phyloP scores from a whole-genome alignment of 2,797 vertebrate genomes.

The Stomatorhinus walkeri region DNA sequence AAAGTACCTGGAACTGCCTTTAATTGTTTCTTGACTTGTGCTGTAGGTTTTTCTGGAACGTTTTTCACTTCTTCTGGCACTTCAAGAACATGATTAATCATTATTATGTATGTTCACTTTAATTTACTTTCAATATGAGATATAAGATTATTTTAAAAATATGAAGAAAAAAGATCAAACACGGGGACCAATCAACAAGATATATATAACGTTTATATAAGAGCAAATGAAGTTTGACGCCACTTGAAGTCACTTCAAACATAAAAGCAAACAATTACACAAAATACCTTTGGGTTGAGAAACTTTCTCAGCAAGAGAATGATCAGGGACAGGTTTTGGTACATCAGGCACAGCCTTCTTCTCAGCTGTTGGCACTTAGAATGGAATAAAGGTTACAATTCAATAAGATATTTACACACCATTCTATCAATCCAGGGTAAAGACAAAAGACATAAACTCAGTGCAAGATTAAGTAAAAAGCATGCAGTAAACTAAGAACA shows the following conservation, averaged over 20 bases:
- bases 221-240: not conserved
- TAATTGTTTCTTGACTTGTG: not conserved
- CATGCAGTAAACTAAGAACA: not conserved
- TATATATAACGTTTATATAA: not conserved
- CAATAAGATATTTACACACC: not conserved
- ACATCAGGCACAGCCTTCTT: slow-evolving; percentile 31
- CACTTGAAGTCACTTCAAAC: not conserved
- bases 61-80: not conserved
- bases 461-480: not conserved
- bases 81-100: not conserved
- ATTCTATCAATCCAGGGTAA: not conserved
- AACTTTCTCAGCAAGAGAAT: slow-evolving; percentile 53
- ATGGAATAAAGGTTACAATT: not conserved
- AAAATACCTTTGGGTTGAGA: slow-evolving; percentile 69
- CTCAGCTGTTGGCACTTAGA: slow-evolving; percentile 47
- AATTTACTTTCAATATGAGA: not conserved
- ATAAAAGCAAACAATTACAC: not conserved
- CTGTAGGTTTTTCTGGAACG: not conserved
- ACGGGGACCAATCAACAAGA: not conserved
- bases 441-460: not conserved
- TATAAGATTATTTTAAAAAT: not conserved
- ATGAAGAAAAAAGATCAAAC: not conserved
- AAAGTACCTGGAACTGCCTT: not conserved
- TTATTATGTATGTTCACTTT: not conserved
- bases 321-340: slow-evolving; percentile 38